Evolutionary conservation across 2,113 vertebrate genomes (phyloP), one percentile per base, ranked within the genome.

Genomic region (Puma concolor): DNA sequence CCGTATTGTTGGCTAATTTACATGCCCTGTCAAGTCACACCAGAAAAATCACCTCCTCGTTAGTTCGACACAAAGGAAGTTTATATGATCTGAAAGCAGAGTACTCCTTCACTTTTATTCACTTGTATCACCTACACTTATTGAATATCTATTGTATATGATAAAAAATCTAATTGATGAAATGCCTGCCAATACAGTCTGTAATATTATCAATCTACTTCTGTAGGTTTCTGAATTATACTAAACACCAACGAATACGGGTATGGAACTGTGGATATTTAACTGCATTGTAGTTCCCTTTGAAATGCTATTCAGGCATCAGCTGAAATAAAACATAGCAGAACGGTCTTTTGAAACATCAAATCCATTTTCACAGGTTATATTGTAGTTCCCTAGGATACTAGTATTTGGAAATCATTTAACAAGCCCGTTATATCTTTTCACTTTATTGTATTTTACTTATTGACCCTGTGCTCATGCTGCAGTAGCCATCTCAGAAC

Each of bases 101-200:
- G 27, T 86, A 88, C 94, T 52, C 52, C 44, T 72, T 54, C 23
- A 74, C 57, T 91, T 67, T 82, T 91, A 93, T 83, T 87, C 52
- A 90, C 8, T 92, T 60, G 19, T 80, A n/a, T 88, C 94, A 44
- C 36, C 77, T 86, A 96, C 69, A 64, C 74, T 88, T 97, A 74
- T 91, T 96, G 97, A 98, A 38, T 74, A 93, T 96, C 80, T 77
- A 83, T 98, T 97, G 67, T 95, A 15, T 92, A 25, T 74, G 63
- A 95, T 91, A 85, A 95, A 91, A 91, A 97, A 96, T 95, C 14
- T 29, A 97, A 72, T 96, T 97, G 96, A 92, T 96, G 76, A 97
- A 93, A 48, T 94, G 48, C 67, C 48, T 76, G 29, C 72, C 29
- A 79, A 23, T 77, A 19, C 13, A 88, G 15, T 85, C 31, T 95